Conservation (phyloP, 2,888 invertebrate species). For the Amblyjoppa proteus region DNA sequence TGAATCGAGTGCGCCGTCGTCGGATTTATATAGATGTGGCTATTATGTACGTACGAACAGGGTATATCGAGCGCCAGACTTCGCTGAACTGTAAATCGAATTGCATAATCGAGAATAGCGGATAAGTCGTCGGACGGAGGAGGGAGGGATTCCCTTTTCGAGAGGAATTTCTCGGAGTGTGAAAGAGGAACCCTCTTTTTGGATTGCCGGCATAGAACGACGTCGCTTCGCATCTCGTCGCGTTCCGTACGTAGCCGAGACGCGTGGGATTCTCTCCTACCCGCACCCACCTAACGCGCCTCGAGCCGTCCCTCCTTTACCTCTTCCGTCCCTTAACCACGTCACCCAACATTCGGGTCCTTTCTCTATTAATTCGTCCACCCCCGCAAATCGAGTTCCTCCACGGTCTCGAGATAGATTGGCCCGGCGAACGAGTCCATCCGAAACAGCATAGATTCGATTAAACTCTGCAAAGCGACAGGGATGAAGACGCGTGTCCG, state of each 20-base stretch:
- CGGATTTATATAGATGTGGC: constrained; percentile 27
- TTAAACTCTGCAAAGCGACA: constrained; percentile 42
- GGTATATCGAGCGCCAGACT: constrained; percentile 9
- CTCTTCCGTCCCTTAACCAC: constrained; percentile 24
- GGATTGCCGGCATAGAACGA: background rate
- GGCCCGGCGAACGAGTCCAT: constrained; percentile 24
- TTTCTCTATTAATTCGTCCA: constrained; percentile 53
- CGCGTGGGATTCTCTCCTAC: constrained; percentile 15
- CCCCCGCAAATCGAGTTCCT: constrained; percentile 57
- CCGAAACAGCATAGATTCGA: constrained; percentile 56
- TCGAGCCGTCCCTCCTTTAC: too few species aligned
- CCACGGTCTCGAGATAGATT: constrained; percentile 37
- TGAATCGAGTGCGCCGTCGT: constrained; percentile 59
- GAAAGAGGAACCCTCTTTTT: constrained; percentile 36
- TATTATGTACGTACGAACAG: constrained; percentile 10
- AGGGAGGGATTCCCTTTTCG: background rate
- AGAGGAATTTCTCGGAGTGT: constrained; percentile 31
- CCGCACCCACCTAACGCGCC: constrained; percentile 6
- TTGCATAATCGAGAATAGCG: constrained; percentile 55
- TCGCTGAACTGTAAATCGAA: constrained; percentile 48
- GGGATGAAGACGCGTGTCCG: background rate
- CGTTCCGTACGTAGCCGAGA: constrained; percentile 17
- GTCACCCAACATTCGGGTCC: constrained; percentile 34
- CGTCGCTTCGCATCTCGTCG: constrained; percentile 14
- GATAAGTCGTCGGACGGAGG: constrained; percentile 25